Base-by-base conservation (phyloP, 2,888 invertebrate species). In the Cordylochernes scorpioides region DNA sequence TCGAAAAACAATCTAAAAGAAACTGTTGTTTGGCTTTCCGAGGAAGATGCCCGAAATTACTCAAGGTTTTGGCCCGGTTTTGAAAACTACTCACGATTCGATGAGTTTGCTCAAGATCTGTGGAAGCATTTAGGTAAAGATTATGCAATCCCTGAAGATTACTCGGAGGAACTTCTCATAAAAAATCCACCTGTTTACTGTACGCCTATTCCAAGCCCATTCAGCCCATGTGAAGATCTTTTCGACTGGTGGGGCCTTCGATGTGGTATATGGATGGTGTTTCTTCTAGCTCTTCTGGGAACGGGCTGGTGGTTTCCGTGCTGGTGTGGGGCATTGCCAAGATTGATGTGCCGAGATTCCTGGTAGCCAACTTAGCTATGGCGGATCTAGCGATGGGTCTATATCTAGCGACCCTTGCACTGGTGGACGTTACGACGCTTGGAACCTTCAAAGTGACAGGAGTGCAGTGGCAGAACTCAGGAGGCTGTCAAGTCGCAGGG, bases 311-410 rank as follows among this genome's bases (percentile, higher is more conserved):
- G 8, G 80, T 88, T 9, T 77, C 86, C 49, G 86, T 94, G 27
- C 63, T 88, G 30, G 64, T 84, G 39, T 78, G 72, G 53, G 75
- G 80, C 31, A 65, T 80, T 43, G 73, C 73, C 42, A 84, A 86
- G 58, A 77, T 91, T 67, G 86, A 88, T 54, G 86, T 91, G 21
- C 91, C 91, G 3, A 62, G 88, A 40, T 88, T 94, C 56, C 64
- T 91, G 35, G 91, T 94, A 32, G 82, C 86, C 52, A 94, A 94
- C 57, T 63, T 94, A 40, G 88, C 88, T 0, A 74, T 82, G 1
- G 88, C 91, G 0, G 91, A 94, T 58, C 78, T 94, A 54, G 80
- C 80, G 54, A 91, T 94, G 82, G 91, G 88, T 30, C 62, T 84
- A 31, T 91, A 88, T 54, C 60, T 88, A 37, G 73, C 74, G 1